Evolutionary conservation across 2,113 vertebrate genomes (phyloP).

Genomic region (Gulo gulo): DNA sequence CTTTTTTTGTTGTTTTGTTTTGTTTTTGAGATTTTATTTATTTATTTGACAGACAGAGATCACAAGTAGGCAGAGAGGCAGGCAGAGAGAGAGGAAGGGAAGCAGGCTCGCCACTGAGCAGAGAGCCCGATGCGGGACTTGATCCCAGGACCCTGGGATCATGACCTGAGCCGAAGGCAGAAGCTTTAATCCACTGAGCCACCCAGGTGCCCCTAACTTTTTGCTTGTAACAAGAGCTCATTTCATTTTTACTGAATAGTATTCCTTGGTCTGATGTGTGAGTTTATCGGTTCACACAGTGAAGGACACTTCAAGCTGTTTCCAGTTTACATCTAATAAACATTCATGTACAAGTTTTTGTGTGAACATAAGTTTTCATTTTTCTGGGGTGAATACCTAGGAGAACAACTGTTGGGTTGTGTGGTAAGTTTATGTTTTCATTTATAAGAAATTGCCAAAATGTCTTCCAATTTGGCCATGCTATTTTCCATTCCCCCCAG

Average conservation of each 20-base stretch:
- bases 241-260: not conserved
- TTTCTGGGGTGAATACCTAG: not conserved
- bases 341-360: not conserved
- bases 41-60: no score
- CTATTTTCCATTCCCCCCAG: not conserved
- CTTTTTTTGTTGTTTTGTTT: no score
- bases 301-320: not conserved
- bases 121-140: no score
- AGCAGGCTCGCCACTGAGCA: no score
- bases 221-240: not conserved
- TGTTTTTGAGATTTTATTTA: no score
- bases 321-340: not conserved
- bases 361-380: slow-evolving; percentile 14
- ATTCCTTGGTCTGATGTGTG: not conserved
- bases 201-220: not conserved
- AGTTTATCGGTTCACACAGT: slow-evolving; percentile 3
- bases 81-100: no score
- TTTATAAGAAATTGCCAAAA: not conserved
- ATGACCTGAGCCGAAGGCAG: no score
- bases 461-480: not conserved
- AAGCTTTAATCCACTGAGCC: no score
- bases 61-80: no score
- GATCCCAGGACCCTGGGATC: no score
- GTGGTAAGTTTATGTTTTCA: not conserved
- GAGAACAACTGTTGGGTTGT: not conserved